Evolutionary conservation across 2,797 vertebrate species (phyloP).

Genomic region (Chloroceryle inda): DNA sequence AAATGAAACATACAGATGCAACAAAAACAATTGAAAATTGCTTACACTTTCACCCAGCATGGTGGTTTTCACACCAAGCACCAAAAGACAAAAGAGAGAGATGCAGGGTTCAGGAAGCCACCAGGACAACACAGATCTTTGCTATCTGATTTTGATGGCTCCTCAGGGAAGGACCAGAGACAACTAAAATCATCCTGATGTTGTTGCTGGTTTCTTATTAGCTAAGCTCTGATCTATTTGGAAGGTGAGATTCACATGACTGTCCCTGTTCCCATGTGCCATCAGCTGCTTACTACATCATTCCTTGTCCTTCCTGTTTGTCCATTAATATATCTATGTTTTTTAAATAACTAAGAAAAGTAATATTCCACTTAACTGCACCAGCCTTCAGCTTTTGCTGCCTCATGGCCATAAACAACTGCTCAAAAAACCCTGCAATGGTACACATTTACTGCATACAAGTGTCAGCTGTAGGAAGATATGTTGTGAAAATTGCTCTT

Average conservation of each 20-base stretch:
- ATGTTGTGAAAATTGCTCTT: not conserved
- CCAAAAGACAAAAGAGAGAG: not conserved
- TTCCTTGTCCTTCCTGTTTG: not conserved
- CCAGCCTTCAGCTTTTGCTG: not conserved
- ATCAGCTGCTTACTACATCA: not conserved
- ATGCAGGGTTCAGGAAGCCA: accelerated
- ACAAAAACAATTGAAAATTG: not conserved
- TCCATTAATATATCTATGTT: not conserved
- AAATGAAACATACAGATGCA: not conserved
- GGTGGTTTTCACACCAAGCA: not conserved
- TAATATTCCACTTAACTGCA: not conserved
- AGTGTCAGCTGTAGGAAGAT: accelerated
- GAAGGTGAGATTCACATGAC: not conserved
- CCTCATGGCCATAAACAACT: not conserved
- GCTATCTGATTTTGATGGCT: not conserved
- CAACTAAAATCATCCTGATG: not conserved
- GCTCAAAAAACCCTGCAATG: not conserved
- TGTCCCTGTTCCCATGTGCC: not conserved
- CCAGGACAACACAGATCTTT: not conserved
- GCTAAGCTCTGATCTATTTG: not conserved
- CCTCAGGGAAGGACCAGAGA: not conserved
- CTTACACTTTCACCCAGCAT: not conserved
- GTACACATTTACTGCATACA: not conserved
- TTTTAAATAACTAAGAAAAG: not conserved
- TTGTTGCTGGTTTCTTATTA: not conserved